A percentile compares a stretch with the other conserved stretches of the same genome.
Conservation (phyloP, 2,888 invertebrate species). For the Sinodicranocentrus sp. region DNA sequence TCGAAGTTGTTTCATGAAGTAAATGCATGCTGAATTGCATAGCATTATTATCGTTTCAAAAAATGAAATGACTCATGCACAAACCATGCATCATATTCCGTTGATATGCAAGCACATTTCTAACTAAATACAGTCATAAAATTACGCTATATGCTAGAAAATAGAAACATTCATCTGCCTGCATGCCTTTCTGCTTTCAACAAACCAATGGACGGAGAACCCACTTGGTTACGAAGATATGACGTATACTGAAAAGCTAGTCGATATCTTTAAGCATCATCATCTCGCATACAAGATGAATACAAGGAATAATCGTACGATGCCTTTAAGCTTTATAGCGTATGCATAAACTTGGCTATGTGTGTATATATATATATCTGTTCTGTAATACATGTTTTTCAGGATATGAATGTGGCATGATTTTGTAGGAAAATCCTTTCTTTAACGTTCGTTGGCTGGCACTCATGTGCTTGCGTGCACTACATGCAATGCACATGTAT, state of each 20-base stretch:
- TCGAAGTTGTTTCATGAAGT: no score
- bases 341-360: neutral
- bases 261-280: neutral
- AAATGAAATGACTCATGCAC: neutral
- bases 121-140: no score
- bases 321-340: neutral
- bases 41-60: neutral
- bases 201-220: neutral
- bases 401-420: slow-evolving; percentile 21
- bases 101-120: no score
- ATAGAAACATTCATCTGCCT: no score
- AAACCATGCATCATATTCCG: no score
- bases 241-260: neutral
- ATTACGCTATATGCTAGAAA: no score
- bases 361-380: slow-evolving; percentile 8
- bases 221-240: neutral
- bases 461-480: neutral
- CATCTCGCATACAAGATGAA: neutral
- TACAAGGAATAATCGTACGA: slow-evolving; percentile 23
- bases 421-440: neutral
- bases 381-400: neutral
- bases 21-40: no score
- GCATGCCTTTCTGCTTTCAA: neutral
- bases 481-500: neutral
- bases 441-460: neutral